Evolutionary conservation across 2,113 vertebrate species (phyloP), one percentile per base, ranked within the genome.

Genomic region (Nesogale talazaci): DNA sequence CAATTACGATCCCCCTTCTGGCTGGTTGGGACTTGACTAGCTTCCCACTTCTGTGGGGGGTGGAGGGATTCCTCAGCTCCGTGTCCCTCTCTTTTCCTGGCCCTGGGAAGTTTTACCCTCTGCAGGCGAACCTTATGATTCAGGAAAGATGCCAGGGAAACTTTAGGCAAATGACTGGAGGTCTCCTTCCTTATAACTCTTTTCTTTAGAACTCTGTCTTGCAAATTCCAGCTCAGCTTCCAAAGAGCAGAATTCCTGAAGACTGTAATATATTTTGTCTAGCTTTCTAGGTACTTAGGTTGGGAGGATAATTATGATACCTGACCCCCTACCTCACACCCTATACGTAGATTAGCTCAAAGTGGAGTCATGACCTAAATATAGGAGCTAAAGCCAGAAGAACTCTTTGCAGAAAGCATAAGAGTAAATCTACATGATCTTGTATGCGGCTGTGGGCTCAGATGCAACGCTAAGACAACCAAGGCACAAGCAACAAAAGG

Each of bases 231-330:
- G 61, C 42, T 36, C 25, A 36, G 67, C 15, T 9, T 83, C 19
- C 17, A 34, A 56, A 57, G 10, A 8, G 31, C 59, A 61, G 22
- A 61, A 61, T 61, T 19, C 57, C 46, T 95, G 38, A 88, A 74
- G 75, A 92, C 17, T 69, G 29, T 61, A 19, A 72, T 69, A 25
- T 72, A 72, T 81, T 78, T 93, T 88, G n/a, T 46, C 69, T 59
- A 52, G 70, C 82, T 86, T 89, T 34, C 76, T 88, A 77, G 75
- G 46, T 87, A 74, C 20, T 90, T 88, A 46, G 3, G 8, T 85
- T 91, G 29, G 23, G 20, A 74, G 19, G 90, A 52, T 59, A 93
- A 90, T 77, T 84, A 59, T 40, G 15, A 75, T 63, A 14, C 29
- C 59, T 74, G n/a, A 69, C 85, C 56, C 56, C 34, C 72, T 36